Evolutionary conservation across 2,113 vertebrate species (phyloP).

Genomic region (Lonchura striata): DNA sequence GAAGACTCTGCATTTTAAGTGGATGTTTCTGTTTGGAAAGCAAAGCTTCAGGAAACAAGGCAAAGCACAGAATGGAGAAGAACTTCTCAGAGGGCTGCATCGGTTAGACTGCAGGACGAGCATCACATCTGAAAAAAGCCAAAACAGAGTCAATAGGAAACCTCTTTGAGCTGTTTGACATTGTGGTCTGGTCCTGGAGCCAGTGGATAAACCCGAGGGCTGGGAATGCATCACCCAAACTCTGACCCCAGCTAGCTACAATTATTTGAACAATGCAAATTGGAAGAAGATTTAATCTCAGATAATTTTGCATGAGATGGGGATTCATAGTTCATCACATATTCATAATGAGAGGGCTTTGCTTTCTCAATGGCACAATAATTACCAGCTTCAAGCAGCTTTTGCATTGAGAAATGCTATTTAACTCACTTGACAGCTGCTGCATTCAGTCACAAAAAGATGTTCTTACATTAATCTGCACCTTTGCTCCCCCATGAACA

Average conservation of each 20-base stretch:
- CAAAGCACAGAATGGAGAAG: background rate
- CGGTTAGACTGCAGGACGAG: background rate
- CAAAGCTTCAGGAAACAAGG: background rate
- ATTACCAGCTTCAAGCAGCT: background rate
- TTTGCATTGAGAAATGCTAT: background rate
- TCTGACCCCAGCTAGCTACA: background rate
- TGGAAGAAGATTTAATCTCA: background rate
- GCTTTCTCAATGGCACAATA: background rate
- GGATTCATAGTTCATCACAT: background rate
- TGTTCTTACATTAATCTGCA: background rate
- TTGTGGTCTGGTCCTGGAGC: slow-evolving; percentile 6
- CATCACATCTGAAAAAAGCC: background rate
- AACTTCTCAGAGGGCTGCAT: background rate
- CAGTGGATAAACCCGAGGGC: background rate
- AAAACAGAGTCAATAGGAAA: background rate
- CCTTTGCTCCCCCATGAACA: background rate
- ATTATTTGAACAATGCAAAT: slow-evolving; percentile 1
- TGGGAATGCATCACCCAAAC: background rate
- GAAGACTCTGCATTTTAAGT: background rate
- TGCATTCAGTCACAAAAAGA: background rate
- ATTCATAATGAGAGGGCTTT: background rate
- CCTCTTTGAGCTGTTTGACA: background rate
- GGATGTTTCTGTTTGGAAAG: background rate
- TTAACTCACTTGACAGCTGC: background rate
- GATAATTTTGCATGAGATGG: background rate